Percentiles rank a stretch among this genome's conserved stretches.
These are phyloP conservation scores for Watersipora subatra DNA, from an alignment of 1,140 invertebrate species.

Conservation along the genomic window DNA sequence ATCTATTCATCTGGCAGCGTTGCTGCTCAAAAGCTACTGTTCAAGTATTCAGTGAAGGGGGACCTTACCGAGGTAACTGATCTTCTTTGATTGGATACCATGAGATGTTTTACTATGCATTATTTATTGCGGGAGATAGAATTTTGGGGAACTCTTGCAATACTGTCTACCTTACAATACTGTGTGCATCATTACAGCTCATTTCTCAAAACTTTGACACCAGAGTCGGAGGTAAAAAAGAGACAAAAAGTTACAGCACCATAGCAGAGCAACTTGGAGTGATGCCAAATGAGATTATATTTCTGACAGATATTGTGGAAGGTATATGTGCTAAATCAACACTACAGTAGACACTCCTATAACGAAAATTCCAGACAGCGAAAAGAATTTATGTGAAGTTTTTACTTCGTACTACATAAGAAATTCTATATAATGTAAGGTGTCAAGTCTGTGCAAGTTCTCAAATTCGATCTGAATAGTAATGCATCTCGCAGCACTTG, in stretches of 20 bases:
- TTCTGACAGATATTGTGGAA: slow-evolving; percentile 68
- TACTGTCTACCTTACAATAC: not conserved
- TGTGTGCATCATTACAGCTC: slow-evolving; percentile 40
- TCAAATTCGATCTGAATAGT: too few relatives aligned
- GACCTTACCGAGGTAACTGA: slow-evolving; percentile 53
- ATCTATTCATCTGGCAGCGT: slow-evolving; percentile 85
- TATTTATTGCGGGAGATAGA: too few relatives aligned
- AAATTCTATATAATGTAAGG: too few relatives aligned
- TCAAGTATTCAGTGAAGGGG: slow-evolving; percentile 59
- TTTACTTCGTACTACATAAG: too few relatives aligned
- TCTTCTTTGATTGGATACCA: not conserved
- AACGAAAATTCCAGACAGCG: too few relatives aligned
- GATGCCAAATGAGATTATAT: slow-evolving; percentile 55
- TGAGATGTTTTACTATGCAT: not conserved
- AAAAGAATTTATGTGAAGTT: too few relatives aligned
- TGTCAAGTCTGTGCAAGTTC: too few relatives aligned
- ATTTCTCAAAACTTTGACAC: slow-evolving; percentile 77
- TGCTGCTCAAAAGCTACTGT: slow-evolving; percentile 75
- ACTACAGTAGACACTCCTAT: too few relatives aligned
- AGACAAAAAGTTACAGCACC: slow-evolving; percentile 41
- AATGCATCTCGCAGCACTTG: too few relatives aligned
- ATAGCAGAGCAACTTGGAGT: slow-evolving; percentile 56
- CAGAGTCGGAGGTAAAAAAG: slow-evolving; percentile 60
- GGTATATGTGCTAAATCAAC: too few relatives aligned
- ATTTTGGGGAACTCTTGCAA: not conserved